phyloP scores from a whole-genome alignment of 2,888 invertebrate genomes.

The Ichneumoninae sp. region DNA sequence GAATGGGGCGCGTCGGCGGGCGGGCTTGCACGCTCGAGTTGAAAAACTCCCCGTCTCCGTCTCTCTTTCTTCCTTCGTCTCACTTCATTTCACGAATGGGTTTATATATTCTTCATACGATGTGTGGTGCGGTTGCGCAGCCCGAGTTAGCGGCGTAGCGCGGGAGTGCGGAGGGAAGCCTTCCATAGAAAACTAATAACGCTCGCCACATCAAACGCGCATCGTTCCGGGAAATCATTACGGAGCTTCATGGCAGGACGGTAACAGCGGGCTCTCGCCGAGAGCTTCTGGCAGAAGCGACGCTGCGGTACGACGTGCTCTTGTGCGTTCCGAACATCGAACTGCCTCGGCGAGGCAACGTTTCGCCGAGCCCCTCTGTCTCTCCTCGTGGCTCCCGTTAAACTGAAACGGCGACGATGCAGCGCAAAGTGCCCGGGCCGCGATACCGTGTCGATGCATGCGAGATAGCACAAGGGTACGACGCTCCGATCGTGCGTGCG shows the following conservation, averaged over 20 bases:
- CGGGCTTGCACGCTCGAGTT: conserved; percentile 29
- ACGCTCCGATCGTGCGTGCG: neutral
- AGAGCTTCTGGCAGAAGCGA: neutral
- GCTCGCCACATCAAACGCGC: conserved; percentile 76
- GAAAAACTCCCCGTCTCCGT: conserved; percentile 18
- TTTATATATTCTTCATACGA: conserved; percentile 1
- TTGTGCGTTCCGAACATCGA: conserved; percentile 25
- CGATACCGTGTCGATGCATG: neutral
- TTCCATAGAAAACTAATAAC: conserved; percentile 78
- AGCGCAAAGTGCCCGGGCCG: conserved; percentile 1
- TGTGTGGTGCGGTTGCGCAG: neutral
- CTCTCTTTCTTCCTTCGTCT: conserved; percentile 12
- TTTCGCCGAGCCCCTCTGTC: conserved; percentile 9
- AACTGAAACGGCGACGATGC: conserved; percentile 18
- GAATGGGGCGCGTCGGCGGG: conserved; percentile 53
- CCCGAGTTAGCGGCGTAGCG: neutral
- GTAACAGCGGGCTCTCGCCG: conserved; percentile 1
- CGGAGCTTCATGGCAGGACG: conserved; percentile 59
- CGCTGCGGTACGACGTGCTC: neutral
- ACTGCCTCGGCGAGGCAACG: conserved; percentile 6
- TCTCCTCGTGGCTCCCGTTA: conserved; percentile 5
- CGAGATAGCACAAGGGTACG: neutral
- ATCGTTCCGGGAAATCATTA: conserved; percentile 78
- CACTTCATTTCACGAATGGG: neutral
- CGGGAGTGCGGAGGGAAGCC: conserved; percentile 69